A percentile compares a stretch with the other conserved stretches of the same genome.
Evolutionary conservation across 2,797 vertebrate species (phyloP).

Genomic region (Sorex maritimensis): DNA sequence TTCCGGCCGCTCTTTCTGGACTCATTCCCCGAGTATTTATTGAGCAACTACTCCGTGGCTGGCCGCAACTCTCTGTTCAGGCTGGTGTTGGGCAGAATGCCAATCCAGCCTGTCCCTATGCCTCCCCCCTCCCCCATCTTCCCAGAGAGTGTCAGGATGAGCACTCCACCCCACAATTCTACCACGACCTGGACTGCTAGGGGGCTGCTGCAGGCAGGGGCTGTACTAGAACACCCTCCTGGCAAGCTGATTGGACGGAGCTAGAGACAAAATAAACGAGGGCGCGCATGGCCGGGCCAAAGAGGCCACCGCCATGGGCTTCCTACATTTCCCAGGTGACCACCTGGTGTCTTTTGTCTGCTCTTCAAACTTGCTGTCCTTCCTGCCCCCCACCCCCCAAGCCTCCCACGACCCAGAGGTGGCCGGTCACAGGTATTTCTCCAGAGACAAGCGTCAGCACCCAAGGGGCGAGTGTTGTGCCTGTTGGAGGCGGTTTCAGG

Average conservation of each 20-base stretch:
- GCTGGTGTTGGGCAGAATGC: slow-evolving; percentile 45
- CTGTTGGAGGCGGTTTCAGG: no score
- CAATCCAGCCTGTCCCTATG: not conserved
- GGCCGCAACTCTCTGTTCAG: not conserved
- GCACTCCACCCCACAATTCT: slow-evolving; percentile 71
- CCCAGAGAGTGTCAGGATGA: slow-evolving; percentile 70
- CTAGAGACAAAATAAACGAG: slow-evolving; percentile 84
- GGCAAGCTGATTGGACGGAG: slow-evolving; percentile 88
- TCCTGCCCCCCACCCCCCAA: no score
- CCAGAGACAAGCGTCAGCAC: no score
- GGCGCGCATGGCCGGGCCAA: slow-evolving; percentile 72
- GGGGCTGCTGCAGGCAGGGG: slow-evolving; percentile 67
- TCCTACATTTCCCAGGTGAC: no score
- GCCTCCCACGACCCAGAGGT: no score
- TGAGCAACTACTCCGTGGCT: slow-evolving; percentile 47
- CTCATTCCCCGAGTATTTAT: slow-evolving; percentile 18
- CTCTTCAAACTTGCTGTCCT: no score
- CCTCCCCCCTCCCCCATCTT: slow-evolving; percentile 66
- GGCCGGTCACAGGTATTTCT: no score
- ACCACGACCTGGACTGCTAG: slow-evolving; percentile 79
- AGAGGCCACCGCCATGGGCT: no score
- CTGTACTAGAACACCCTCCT: slow-evolving; percentile 76
- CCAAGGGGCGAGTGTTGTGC: no score
- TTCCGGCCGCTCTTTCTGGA: not conserved
- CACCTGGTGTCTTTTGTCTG: no score